These are phyloP conservation scores for Pomatostomus ruficeps DNA, from an alignment of 2,113 vertebrate species.

Conservation along the genomic window DNA sequence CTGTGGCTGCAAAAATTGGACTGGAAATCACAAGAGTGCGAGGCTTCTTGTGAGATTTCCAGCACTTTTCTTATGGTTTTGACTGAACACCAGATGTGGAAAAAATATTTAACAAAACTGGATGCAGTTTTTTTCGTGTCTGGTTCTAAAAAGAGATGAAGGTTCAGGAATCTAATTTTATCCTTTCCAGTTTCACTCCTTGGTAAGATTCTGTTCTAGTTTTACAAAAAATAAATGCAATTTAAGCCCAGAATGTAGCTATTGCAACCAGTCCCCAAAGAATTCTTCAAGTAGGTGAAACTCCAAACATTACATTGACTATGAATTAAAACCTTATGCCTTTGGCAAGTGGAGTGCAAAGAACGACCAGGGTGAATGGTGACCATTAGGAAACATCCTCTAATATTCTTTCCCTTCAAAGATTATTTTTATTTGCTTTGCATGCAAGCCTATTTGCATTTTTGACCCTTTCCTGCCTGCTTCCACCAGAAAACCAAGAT, in stretches of 20 bases:
- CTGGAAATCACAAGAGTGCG: conserved; percentile 51
- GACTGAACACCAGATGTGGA: conserved; percentile 66
- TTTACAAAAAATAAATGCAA: background rate
- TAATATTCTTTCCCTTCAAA: conserved; percentile 27
- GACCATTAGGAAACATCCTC: conserved; percentile 26
- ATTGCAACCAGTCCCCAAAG: conserved; percentile 25
- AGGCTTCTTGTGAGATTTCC: conserved; percentile 65
- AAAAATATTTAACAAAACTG: conserved; percentile 64
- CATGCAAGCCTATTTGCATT: background rate
- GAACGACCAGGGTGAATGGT: background rate
- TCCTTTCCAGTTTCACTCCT: conserved; percentile 44
- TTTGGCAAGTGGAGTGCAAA: conserved; percentile 26
- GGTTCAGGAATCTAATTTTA: conserved; percentile 64
- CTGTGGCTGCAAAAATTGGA: conserved; percentile 65
- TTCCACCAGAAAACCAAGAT: background rate
- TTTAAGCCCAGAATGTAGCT: conserved; percentile 36
- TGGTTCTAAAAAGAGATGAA: conserved; percentile 53
- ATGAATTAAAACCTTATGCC: conserved; percentile 39
- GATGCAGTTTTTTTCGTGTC: conserved; percentile 42
- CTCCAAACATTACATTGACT: conserved; percentile 23
- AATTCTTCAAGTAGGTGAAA: background rate
- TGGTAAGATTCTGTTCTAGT: conserved; percentile 29
- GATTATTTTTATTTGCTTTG: conserved; percentile 23
- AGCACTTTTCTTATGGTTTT: conserved; percentile 62
- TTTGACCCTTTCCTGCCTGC: background rate